Evolutionary conservation across 2,113 vertebrate genomes (phyloP).

Genomic region (Pygoscelis adeliae): DNA sequence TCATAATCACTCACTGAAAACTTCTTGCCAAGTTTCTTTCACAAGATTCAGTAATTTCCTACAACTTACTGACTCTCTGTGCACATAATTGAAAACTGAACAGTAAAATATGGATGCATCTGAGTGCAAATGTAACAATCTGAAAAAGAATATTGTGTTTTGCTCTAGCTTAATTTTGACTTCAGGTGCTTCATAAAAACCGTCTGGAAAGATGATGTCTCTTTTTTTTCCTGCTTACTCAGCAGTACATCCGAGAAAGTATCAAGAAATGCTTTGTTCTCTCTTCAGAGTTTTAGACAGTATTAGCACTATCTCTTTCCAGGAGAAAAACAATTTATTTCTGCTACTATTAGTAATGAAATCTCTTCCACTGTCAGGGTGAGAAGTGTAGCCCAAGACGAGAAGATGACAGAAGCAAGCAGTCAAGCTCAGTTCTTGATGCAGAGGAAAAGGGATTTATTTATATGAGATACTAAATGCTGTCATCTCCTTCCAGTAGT

Average conservation of each 20-base stretch:
- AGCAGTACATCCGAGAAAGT: not conserved
- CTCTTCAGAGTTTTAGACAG: not conserved
- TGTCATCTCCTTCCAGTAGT: not conserved
- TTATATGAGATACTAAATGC: not conserved
- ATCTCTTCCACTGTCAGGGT: not conserved
- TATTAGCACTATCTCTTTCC: not conserved
- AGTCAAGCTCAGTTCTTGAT: not conserved
- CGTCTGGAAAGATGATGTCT: not conserved
- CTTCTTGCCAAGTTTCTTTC: not conserved
- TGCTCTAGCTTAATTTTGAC: not conserved
- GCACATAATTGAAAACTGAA: not conserved
- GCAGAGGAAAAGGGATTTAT: not conserved
- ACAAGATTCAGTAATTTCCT: not conserved
- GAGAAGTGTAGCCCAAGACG: not conserved
- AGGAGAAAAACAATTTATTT: not conserved
- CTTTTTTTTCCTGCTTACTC: not conserved
- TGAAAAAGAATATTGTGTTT: not conserved
- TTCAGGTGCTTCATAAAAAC: not conserved
- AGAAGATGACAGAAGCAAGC: not conserved
- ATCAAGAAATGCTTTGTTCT: not conserved
- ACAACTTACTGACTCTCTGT: not conserved
- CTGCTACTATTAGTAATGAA: not conserved
- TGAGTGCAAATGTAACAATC: not conserved
- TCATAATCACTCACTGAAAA: not conserved
- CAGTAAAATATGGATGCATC: not conserved